Base-by-base conservation (phyloP, 2,888 invertebrate genomes). In the Hololepta plana region DNA sequence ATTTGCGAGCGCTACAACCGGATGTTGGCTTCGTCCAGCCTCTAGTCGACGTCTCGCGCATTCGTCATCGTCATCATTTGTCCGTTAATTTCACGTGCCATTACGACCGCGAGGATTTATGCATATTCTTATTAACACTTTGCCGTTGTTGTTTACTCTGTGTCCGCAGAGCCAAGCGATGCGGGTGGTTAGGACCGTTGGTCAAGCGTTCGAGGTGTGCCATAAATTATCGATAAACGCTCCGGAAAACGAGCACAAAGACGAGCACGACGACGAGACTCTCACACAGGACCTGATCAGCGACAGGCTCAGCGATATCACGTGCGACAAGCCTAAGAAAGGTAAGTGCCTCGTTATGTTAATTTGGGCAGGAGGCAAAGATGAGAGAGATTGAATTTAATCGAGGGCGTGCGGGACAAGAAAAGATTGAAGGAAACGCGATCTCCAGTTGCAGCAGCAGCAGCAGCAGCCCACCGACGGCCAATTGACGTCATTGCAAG, bases 101-200 rank as follows among this genome's bases (percentile, higher is more conserved):
- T 17, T 17, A 7, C n/a, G 17, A 7, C 6, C 17, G n/a, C 6
- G 17, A 17, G n/a, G 17, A 17, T 17, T 6, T 17, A 7, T 17
- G 17, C n/a, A 17, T 22, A 13, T 31, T 9, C 12, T 23, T 31
- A 25, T 30, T 30, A n/a, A n/a, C n/a, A n/a, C n/a, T n/a, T n/a
- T n/a, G n/a, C n/a, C n/a, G n/a, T n/a, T 22, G 26, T 40, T 37
- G 32, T 49, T 51, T n/a, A n/a, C n/a, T 9, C n/a, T n/a, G n/a
- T n/a, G n/a, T n/a, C n/a, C n/a, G n/a, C 72, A 95, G 95, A 88
- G 81, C 57, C 93, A 96, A 65, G 96, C 96, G 15, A 93, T 96
- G 90, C 72, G 85, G 41, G 87, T 98, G 41, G 98, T 98, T 33
- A 74, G 95, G 45, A 96, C 96, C 4, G 88, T 98, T 39, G 96